Conservation (phyloP, 1,140 invertebrate genomes). For the Drosophila mauritiana region DNA sequence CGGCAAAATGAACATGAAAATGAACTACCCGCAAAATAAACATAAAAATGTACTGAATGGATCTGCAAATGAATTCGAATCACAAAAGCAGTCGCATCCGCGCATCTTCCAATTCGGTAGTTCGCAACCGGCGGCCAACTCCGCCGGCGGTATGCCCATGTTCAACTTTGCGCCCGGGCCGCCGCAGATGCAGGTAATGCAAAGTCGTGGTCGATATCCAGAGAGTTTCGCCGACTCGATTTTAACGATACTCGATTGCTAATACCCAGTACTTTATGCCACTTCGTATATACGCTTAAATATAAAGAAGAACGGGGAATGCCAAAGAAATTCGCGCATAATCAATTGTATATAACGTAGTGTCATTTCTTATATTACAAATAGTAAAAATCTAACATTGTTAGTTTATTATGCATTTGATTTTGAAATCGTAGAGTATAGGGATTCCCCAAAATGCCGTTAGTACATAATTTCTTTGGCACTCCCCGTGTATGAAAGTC, state of each 20-base stretch:
- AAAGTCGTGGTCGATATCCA: conserved; percentile 21
- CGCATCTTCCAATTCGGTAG: conserved; percentile 64
- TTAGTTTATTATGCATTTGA: too few relatives aligned
- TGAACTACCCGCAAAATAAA: background rate
- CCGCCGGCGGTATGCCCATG: conserved; percentile 24
- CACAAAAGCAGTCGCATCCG: conserved; percentile 10
- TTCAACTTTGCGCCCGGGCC: conserved; percentile 49
- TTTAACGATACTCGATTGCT: conserved; percentile 17
- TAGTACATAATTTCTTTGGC: too few relatives aligned
- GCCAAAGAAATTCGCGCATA: conserved; percentile 18
- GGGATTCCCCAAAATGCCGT: too few relatives aligned
- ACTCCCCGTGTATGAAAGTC: too few relatives aligned
- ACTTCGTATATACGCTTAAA: background rate
- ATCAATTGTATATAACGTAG: background rate
- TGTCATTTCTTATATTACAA: background rate
- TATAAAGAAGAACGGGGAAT: background rate
- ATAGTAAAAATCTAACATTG: too few relatives aligned
- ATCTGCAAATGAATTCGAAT: conserved; percentile 1
- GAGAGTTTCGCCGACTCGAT: conserved; percentile 32
- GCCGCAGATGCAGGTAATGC: conserved; percentile 61
- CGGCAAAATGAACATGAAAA: background rate
- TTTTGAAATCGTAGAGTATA: too few relatives aligned
- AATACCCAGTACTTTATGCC: background rate
- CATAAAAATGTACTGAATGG: background rate
- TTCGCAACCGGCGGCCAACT: conserved; percentile 1